phyloP scores from a whole-genome alignment of 2,888 invertebrate genomes.

The Gymnoscelis rufifasciata region DNA sequence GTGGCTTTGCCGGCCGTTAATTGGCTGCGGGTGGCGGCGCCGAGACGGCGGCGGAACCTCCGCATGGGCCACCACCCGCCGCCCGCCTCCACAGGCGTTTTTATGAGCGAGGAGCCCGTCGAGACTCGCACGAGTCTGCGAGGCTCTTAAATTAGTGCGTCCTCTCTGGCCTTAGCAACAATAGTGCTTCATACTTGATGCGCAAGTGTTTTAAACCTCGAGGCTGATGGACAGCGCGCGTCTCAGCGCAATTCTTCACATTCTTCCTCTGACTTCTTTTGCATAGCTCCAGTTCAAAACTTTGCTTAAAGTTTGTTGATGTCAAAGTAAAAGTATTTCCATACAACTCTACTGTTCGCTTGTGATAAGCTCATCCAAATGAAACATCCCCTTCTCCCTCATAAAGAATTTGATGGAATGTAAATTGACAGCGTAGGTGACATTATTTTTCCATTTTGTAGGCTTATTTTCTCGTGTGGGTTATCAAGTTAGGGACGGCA shows the following conservation, averaged over 20 bases:
- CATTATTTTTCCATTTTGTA: slow-evolving; percentile 76
- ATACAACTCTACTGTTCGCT: neutral
- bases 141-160: slow-evolving; percentile 67
- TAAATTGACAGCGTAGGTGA: slow-evolving; percentile 58
- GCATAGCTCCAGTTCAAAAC: neutral
- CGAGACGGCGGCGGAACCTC: slow-evolving; percentile 78
- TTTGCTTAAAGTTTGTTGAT: neutral
- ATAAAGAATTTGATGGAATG: slow-evolving; percentile 38
- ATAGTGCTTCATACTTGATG: neutral
- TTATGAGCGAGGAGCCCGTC: slow-evolving; percentile 68
- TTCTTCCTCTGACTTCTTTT: neutral
- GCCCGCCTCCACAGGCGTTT: slow-evolving; percentile 61
- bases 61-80: slow-evolving; percentile 71
- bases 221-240: neutral
- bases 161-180: slow-evolving; percentile 43
- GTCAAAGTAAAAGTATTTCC: neutral
- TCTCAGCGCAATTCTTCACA: neutral
- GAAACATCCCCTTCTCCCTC: slow-evolving; percentile 20
- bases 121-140: slow-evolving; percentile 63
- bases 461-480: slow-evolving; percentile 75
- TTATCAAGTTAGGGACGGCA: slow-evolving; percentile 75
- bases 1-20: slow-evolving; percentile 73
- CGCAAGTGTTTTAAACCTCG: too few relatives aligned
- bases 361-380: neutral
- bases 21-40: slow-evolving; percentile 79